Evolutionary conservation across 2,888 invertebrate genomes (phyloP).

Genomic region (Deroplatys truncata): DNA sequence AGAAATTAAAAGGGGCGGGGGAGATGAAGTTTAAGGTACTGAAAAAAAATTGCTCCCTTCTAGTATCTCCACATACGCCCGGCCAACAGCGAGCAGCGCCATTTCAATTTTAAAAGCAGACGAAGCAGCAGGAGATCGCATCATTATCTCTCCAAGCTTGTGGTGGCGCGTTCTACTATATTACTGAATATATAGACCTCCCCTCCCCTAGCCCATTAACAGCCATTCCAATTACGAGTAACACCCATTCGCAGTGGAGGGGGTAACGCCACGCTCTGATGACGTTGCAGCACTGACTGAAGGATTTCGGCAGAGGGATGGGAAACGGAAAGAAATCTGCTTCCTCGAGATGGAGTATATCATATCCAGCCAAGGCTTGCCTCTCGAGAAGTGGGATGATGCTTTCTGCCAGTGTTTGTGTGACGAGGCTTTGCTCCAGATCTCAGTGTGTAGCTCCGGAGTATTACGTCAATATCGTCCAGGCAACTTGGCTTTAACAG

Average conservation of each 20-base stretch:
- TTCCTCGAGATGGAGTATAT: background rate
- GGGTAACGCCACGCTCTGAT: background rate
- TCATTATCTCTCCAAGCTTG: background rate
- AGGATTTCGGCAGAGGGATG: background rate
- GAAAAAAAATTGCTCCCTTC: background rate
- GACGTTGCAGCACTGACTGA: background rate
- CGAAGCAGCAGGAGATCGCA: background rate
- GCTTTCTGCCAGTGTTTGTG: too few relatives aligned
- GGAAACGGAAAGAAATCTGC: background rate
- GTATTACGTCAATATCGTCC: too few relatives aligned
- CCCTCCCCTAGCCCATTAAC: conserved; percentile 3
- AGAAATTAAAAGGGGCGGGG: background rate
- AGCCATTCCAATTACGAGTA: conserved; percentile 14
- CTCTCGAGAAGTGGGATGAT: background rate
- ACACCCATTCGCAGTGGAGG: background rate
- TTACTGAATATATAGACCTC: background rate
- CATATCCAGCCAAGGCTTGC: background rate
- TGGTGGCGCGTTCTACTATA: background rate
- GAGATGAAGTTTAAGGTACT: background rate
- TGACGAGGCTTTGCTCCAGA: too few relatives aligned
- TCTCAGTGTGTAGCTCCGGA: too few relatives aligned
- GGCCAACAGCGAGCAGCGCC: background rate
- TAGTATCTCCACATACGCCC: background rate
- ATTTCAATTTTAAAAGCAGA: conserved; percentile 14
- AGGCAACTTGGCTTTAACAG: too few relatives aligned